These are phyloP conservation scores for Pluvialis apricaria DNA, from an alignment of 2,113 vertebrate species.

Conservation along the genomic window DNA sequence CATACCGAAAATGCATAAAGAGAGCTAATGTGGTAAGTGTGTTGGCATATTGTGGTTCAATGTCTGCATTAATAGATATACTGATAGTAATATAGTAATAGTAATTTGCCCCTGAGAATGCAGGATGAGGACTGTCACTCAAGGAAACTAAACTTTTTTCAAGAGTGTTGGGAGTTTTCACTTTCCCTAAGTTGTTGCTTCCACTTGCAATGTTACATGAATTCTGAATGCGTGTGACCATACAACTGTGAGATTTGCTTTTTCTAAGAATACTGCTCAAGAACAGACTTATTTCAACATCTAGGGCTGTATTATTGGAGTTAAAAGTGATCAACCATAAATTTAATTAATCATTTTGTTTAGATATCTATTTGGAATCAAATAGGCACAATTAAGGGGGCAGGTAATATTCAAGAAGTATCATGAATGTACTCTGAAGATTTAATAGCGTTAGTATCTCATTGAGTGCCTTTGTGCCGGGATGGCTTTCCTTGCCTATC, in stretches of 20 bases:
- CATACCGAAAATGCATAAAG: background rate
- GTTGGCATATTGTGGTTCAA: background rate
- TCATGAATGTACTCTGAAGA: background rate
- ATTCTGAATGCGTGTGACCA: background rate
- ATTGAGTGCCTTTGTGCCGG: background rate
- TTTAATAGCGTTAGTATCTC: background rate
- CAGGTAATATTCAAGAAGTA: background rate
- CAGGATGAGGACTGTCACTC: background rate
- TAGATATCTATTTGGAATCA: background rate
- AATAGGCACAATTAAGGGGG: background rate
- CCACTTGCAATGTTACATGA: background rate
- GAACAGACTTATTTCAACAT: background rate
- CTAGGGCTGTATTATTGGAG: background rate
- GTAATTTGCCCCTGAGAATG: background rate
- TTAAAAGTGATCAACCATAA: background rate
- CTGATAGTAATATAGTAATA: background rate
- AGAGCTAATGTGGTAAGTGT: background rate
- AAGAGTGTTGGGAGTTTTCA: background rate
- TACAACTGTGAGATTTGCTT: background rate
- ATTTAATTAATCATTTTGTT: background rate
- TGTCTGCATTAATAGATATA: background rate
- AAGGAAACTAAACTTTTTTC: background rate
- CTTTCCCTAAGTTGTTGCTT: background rate
- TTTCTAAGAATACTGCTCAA: background rate
- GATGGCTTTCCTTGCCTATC: background rate